Evolutionary conservation across 1,140 invertebrate genomes (phyloP).

Genomic region (Papilio dardanus): DNA sequence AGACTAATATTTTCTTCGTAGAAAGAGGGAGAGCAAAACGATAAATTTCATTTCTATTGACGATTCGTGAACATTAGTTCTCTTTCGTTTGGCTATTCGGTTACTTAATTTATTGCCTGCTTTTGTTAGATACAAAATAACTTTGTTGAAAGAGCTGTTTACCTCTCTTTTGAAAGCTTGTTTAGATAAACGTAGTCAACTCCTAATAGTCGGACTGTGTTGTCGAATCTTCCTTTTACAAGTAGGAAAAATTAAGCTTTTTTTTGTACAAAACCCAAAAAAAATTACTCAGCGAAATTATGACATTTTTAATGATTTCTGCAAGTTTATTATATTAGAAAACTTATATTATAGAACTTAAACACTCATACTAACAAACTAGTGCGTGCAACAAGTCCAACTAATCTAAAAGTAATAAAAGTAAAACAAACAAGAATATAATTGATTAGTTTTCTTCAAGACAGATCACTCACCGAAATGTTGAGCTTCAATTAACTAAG

Average conservation of each 20-base stretch:
- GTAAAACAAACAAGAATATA: not conserved
- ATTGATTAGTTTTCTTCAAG: not conserved
- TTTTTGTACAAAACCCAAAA: no score
- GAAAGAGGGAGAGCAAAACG: conserved; percentile 49
- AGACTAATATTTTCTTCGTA: conserved; percentile 61
- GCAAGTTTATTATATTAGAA: no score
- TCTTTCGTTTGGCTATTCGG: conserved; percentile 56
- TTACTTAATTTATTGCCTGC: conserved; percentile 38
- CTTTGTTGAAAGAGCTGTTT: not conserved
- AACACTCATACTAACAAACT: not conserved
- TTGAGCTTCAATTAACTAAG: not conserved
- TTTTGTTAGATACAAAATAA: conserved; percentile 9
- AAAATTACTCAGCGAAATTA: no score
- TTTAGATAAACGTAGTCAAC: not conserved
- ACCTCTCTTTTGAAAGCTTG: not conserved
- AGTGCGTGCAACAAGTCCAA: not conserved
- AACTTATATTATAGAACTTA: no score
- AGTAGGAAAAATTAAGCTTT: no score
- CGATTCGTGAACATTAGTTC: conserved; percentile 61
- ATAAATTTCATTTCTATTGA: conserved; percentile 65
- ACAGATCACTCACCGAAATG: not conserved
- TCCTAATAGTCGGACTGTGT: not conserved
- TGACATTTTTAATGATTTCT: no score
- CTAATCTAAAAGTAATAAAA: conserved; percentile 2
- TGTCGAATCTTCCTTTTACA: no score